Evolutionary conservation across 2,888 invertebrate genomes (phyloP).

Genomic region (Ornithoptera priamus): DNA sequence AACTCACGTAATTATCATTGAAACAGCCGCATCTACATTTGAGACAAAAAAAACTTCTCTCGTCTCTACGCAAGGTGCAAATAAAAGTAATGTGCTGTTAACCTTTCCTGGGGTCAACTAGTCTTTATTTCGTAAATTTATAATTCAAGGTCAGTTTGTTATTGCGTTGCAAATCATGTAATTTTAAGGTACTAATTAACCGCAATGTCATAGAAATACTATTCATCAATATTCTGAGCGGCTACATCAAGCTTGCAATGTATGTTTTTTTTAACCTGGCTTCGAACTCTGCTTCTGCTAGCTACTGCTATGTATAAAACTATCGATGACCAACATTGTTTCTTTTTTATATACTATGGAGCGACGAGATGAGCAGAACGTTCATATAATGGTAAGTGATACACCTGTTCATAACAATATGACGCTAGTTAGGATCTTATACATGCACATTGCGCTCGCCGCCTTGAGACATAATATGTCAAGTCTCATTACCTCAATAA

Average conservation of each 20-base stretch:
- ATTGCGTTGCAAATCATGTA: conserved; percentile 35
- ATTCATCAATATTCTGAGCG: not conserved
- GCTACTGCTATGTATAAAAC: too few relatives aligned
- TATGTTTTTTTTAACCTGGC: too few relatives aligned
- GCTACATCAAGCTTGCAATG: not conserved
- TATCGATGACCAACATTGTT: too few relatives aligned
- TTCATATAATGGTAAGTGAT: too few relatives aligned
- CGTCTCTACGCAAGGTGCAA: conserved; percentile 54
- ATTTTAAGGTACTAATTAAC: conserved; percentile 19
- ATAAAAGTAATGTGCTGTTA: conserved; percentile 73
- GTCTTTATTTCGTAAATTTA: conserved; percentile 68
- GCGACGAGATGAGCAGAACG: too few relatives aligned
- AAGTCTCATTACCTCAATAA: too few relatives aligned
- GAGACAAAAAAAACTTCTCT: conserved; percentile 49
- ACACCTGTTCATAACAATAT: too few relatives aligned
- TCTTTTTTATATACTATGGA: too few relatives aligned
- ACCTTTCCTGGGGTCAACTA: conserved; percentile 70
- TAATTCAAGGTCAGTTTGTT: conserved; percentile 63
- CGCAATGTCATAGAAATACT: not conserved
- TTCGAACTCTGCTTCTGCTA: too few relatives aligned
- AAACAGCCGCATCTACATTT: conserved; percentile 36
- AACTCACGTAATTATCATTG: conserved; percentile 36
- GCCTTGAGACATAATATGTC: too few relatives aligned
- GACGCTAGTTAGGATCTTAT: too few relatives aligned
- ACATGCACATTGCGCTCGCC: too few relatives aligned